These are phyloP conservation scores for Steinernema hermaphroditum DNA, from an alignment of 2,888 invertebrate species.

Conservation along the genomic window DNA sequence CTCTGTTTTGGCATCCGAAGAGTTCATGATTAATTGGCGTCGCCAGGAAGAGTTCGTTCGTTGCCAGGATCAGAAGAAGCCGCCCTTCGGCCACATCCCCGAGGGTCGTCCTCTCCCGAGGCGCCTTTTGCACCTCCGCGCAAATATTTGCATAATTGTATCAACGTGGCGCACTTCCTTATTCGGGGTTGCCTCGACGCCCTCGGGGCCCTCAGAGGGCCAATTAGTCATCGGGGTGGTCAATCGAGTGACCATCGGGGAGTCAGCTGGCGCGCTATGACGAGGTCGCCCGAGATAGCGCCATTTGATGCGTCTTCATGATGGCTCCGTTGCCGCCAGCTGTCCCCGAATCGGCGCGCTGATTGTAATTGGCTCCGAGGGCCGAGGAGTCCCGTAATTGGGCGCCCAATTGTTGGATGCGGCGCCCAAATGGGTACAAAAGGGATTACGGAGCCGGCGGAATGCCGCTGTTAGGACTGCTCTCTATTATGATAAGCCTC, in stretches of 20 bases:
- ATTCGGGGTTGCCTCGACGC: neutral
- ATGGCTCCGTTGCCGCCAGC: conserved; percentile 21
- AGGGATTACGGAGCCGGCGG: neutral
- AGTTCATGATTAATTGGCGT: too few species aligned
- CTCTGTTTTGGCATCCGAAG: too few species aligned
- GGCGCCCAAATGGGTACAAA: neutral
- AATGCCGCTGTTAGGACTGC: too few species aligned
- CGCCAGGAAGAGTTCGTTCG: too few species aligned
- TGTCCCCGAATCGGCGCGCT: conserved; percentile 20
- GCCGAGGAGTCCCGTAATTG: conserved; percentile 26
- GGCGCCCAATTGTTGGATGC: conserved; percentile 6
- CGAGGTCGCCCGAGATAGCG: conserved; percentile 25
- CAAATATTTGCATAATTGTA: conserved; percentile 31
- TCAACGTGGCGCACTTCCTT: conserved; percentile 27
- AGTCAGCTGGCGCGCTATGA: conserved; percentile 22
- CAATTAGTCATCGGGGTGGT: conserved; percentile 26
- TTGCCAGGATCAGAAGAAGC: conserved; percentile 1
- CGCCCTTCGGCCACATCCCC: neutral
- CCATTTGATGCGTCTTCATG: conserved; percentile 26
- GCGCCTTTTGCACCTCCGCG: neutral
- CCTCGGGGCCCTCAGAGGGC: neutral
- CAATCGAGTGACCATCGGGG: conserved; percentile 18
- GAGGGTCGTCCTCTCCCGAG: too few species aligned
- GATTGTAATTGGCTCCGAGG: conserved; percentile 28
- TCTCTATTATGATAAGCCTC: too few species aligned